phyloP scores from a whole-genome alignment of 2,797 vertebrate genomes.

The Microhierax caerulescens region DNA sequence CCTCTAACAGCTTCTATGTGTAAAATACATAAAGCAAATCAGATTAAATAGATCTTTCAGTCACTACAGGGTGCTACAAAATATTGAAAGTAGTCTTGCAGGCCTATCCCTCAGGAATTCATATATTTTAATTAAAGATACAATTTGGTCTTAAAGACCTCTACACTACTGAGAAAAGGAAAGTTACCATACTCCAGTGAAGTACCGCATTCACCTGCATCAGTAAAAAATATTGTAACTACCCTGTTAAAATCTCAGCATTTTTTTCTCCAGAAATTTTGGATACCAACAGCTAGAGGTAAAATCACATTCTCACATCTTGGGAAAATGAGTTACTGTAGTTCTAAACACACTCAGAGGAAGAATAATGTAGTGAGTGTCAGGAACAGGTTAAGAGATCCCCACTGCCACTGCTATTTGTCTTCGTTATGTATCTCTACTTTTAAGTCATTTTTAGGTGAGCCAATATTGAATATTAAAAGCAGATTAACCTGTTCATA shows the following conservation, averaged over 20 bases:
- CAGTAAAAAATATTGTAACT: background rate
- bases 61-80: conserved; percentile 17
- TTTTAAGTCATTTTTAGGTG: background rate
- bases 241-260: background rate
- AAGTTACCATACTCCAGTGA: background rate
- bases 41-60: conserved; percentile 19
- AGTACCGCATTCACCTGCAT: background rate
- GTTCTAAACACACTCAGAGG: background rate
- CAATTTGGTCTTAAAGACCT: conserved; percentile 15
- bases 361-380: background rate
- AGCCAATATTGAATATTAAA: background rate
- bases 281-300: background rate
- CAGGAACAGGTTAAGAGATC: background rate
- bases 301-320: accelerated
- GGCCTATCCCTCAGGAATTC: conserved; percentile 2
- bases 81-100: background rate
- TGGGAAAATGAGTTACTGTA: background rate
- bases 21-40: background rate
- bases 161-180: background rate
- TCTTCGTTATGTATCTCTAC: background rate
- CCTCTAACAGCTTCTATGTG: background rate
- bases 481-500: background rate
- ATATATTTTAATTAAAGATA: conserved; percentile 27
- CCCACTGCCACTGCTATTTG: background rate
- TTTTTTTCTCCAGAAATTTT: background rate